phyloP scores from a whole-genome alignment of 2,888 invertebrate genomes.

The Artemia sinica region DNA sequence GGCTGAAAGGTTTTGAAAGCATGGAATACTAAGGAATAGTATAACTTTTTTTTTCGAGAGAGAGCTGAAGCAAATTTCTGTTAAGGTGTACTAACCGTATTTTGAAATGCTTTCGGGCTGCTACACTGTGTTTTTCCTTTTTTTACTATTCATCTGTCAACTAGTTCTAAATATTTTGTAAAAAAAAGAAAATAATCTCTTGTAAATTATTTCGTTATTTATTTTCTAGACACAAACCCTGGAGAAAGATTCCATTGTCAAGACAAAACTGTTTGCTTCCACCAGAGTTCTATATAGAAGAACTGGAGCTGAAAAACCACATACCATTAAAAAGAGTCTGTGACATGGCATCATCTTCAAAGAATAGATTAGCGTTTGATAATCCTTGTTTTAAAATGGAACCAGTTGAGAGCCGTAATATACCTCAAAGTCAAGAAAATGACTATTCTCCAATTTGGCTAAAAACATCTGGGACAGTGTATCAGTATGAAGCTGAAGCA shows the following conservation, averaged over 20 bases:
- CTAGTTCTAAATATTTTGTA: too few species aligned
- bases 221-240: not conserved
- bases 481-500: slow-evolving; percentile 19
- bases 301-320: not conserved
- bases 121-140: too few species aligned
- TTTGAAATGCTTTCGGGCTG: too few species aligned
- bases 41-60: too few species aligned
- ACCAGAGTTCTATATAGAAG: not conserved
- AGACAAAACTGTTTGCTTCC: not conserved
- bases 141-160: too few species aligned
- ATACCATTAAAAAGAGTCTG: not conserved
- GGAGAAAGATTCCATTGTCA: not conserved
- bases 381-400: slow-evolving; percentile 7
- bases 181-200: too few species aligned
- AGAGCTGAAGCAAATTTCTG: too few species aligned
- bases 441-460: slow-evolving; percentile 21
- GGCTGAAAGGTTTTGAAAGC: too few species aligned
- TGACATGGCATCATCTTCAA: slow-evolving; percentile 14
- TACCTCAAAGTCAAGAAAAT: not conserved
- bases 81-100: too few species aligned
- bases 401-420: not conserved
- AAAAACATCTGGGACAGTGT: slow-evolving; percentile 21
- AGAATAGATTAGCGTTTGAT: slow-evolving; percentile 7
- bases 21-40: too few species aligned
- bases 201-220: too few species aligned